Evolutionary conservation across 2,797 vertebrate genomes (phyloP).

Genomic region (Typhlichthys subterraneus): DNA sequence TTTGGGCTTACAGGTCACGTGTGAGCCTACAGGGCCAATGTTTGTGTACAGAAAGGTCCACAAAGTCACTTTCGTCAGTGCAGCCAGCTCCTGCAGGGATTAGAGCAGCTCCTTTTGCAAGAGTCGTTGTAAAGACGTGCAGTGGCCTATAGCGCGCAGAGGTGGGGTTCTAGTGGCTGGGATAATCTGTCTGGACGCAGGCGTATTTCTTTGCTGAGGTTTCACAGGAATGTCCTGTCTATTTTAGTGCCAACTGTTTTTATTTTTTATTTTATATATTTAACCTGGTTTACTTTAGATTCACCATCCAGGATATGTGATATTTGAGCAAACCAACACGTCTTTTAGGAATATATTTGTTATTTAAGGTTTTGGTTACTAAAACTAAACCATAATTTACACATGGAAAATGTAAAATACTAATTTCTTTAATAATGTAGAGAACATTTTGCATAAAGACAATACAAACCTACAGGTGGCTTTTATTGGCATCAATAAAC

Average conservation of each 20-base stretch:
- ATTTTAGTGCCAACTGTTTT: slow-evolving; percentile 35
- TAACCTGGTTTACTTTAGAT: slow-evolving; percentile 19
- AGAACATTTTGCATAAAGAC: background rate
- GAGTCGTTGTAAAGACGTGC: slow-evolving; percentile 46
- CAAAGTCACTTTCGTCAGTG: slow-evolving; percentile 70
- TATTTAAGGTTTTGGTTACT: slow-evolving; percentile 2
- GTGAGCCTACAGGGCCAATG: slow-evolving; percentile 55
- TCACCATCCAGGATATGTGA: slow-evolving; percentile 26
- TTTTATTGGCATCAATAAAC: no score
- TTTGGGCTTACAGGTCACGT: slow-evolving; percentile 51
- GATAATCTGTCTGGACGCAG: slow-evolving; percentile 66
- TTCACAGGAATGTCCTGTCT: slow-evolving; percentile 55
- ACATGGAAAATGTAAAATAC: background rate
- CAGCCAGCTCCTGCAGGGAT: slow-evolving; percentile 70
- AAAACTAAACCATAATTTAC: background rate
- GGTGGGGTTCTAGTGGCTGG: slow-evolving; percentile 41
- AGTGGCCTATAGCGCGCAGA: slow-evolving; percentile 48
- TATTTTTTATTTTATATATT: slow-evolving; percentile 11
- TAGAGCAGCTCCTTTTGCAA: slow-evolving; percentile 71
- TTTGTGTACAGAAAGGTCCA: slow-evolving; percentile 58
- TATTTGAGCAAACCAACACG: slow-evolving; percentile 17
- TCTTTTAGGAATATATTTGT: background rate
- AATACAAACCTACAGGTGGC: slow-evolving; percentile 8
- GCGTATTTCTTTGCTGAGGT: slow-evolving; percentile 60
- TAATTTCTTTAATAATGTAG: slow-evolving; percentile 2